These are phyloP conservation scores for Podarcis cretensis DNA, from an alignment of 2,113 vertebrate genomes.

Conservation along the genomic window DNA sequence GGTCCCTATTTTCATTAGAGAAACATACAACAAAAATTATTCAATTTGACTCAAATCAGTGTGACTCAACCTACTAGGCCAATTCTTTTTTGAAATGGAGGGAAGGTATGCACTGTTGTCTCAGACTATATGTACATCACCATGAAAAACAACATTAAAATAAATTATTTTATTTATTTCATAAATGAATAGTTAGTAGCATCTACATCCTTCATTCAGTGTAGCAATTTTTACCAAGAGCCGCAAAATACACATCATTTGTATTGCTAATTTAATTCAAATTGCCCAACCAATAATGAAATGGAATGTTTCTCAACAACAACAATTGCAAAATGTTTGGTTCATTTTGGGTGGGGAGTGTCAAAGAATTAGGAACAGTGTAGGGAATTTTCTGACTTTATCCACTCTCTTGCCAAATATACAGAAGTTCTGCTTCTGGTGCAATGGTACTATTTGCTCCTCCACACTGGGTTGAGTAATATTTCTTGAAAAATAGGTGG, in stretches of 20 bases:
- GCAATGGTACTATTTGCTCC: background rate
- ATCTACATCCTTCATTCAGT: too few relatives aligned
- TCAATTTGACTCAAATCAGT: too few relatives aligned
- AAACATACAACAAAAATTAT: too few relatives aligned
- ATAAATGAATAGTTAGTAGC: too few relatives aligned
- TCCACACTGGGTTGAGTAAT: background rate
- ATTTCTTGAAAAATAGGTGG: background rate
- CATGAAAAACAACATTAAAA: too few relatives aligned
- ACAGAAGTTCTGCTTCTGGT: background rate
- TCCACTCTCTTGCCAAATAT: background rate
- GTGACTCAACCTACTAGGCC: too few relatives aligned
- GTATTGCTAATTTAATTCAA: background rate
- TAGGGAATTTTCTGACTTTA: background rate
- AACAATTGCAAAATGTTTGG: background rate
- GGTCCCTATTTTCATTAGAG: too few relatives aligned
- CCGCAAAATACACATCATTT: background rate
- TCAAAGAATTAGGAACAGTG: background rate
- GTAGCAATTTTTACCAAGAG: background rate
- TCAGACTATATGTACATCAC: too few relatives aligned
- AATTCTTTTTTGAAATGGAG: too few relatives aligned
- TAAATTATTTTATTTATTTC: too few relatives aligned
- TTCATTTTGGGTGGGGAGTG: background rate
- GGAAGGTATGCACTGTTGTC: too few relatives aligned
- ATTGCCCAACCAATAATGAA: background rate
- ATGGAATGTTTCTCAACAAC: background rate